A percentile compares a stretch with the other conserved stretches of the same genome.
phyloP scores from a whole-genome alignment of 2,113 vertebrate genomes.

The Ancistrus triradiatus region DNA sequence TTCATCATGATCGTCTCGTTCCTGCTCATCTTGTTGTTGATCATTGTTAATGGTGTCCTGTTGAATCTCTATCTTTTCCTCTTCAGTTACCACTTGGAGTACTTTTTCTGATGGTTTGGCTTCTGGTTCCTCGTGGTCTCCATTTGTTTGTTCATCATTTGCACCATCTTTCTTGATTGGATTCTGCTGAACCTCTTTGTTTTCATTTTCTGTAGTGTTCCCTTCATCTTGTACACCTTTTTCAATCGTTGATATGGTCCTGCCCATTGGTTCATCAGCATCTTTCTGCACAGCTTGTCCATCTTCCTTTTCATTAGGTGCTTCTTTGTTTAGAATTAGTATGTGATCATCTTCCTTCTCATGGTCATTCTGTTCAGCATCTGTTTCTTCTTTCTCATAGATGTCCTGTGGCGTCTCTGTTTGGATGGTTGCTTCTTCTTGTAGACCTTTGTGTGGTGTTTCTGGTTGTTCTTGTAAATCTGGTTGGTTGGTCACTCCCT shows the following conservation, averaged over 20 bases:
- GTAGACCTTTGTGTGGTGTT: too few species aligned
- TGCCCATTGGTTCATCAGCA: too few species aligned
- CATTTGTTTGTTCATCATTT: not conserved
- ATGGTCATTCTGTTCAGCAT: not conserved
- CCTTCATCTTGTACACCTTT: not conserved
- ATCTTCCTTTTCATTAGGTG: too few species aligned
- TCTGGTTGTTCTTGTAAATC: too few species aligned
- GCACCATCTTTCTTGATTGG: not conserved
- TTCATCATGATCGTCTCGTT: not conserved
- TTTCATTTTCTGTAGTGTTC: not conserved
- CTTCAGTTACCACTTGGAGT: not conserved
- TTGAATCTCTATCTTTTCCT: not conserved
- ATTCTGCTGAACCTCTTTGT: not conserved
- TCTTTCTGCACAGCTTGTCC: too few species aligned
- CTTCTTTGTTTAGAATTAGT: too few species aligned
- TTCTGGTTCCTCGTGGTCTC: not conserved
- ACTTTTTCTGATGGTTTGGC: not conserved
- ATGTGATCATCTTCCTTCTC: too few species aligned
- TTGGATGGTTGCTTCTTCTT: too few species aligned
- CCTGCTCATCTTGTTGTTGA: too few species aligned
- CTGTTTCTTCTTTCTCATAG: not conserved
- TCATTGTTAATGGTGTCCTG: not conserved
- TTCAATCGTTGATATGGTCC: too few species aligned
- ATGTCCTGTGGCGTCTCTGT: too few species aligned
- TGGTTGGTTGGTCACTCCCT: too few species aligned